Conservation (phyloP, 2,797 vertebrate genomes). For the Setipinna tenuifilis region DNA sequence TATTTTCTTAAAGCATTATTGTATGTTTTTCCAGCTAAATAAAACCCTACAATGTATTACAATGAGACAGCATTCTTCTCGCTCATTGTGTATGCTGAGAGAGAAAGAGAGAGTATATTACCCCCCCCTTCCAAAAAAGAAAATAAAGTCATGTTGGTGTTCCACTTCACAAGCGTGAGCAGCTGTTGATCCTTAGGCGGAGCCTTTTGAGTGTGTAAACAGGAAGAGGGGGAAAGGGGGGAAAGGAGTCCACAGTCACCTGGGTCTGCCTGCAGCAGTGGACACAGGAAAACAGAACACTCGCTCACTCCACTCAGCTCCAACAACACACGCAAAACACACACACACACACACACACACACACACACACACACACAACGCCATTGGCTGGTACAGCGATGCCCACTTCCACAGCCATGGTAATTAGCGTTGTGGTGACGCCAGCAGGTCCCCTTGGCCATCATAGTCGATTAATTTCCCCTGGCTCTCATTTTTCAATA, state of each 20-base stretch:
- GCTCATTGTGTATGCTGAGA: too few species aligned
- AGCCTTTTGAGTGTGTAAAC: constrained; percentile 8
- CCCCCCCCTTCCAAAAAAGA: too few species aligned
- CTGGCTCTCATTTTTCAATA: constrained; percentile 71
- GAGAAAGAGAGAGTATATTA: too few species aligned
- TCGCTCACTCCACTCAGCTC: background rate
- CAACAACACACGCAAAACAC: background rate
- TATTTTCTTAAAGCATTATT: too few species aligned
- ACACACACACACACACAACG: too few species aligned
- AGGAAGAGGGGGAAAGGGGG: background rate
- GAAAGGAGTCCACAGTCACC: background rate
- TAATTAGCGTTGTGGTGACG: background rate
- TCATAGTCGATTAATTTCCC: constrained; percentile 74
- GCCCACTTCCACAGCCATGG: background rate
- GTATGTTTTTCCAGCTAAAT: too few species aligned
- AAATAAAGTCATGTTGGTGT: background rate
- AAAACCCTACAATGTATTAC: too few species aligned
- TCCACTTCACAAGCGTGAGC: background rate
- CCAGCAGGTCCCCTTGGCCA: constrained; percentile 37
- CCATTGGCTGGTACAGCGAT: background rate
- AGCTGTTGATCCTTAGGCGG: constrained; percentile 7
- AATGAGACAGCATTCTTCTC: too few species aligned
- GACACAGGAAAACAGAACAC: background rate
- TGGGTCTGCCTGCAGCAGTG: background rate
- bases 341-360: too few species aligned